Base-by-base conservation (phyloP, 1,140 invertebrate genomes). In the Harpegnathos saltator region DNA sequence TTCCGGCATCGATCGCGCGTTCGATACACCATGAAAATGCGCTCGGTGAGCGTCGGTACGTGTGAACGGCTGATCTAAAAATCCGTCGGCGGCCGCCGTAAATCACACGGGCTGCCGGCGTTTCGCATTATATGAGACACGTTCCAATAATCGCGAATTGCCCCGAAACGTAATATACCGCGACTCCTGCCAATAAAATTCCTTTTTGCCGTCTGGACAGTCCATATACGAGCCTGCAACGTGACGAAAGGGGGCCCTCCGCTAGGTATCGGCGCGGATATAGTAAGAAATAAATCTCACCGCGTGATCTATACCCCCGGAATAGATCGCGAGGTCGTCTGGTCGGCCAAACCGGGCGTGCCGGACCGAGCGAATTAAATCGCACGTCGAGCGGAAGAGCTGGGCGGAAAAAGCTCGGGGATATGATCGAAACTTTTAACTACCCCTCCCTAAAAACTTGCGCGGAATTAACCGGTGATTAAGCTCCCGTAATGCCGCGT, bases 121-220 rank as follows among this genome's bases (percentile, higher is more conserved):
- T 72, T 81, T 81, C 78, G 68, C 78, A 72, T 72, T 81, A 71
- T 81, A 81, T 72, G 78, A 72, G 78, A 69, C 78, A 81, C 78
- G 78, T 72, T 72, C 78, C 66, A 81, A 81, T 81, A 81, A 81
- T 69, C 78, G 68, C 68, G 78, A 72, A 81, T 81, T 81, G 78
- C 66, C 24, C 50, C 68, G 66, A 72, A 81, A 81, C 65, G 78
- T 81, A 81, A 69, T 72, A 72, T 81, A 72, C 77, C 77, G 66
- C 65, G 63, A 72, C 78, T 72, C 38, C 66, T 72, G 78, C 54
- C 68, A 72, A 81, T 81, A 81, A 81, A 81, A 81, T 72, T 81
- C 68, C 66, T 72, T 81, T 71, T 81, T 72, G 78, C 58, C 78
- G 56, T 72, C 56, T 59, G 68, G 66, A 80, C 71, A 50, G 77